Conservation (phyloP, 35 echinoderm and acorn worm genomes). For the Diadema setosum region DNA sequence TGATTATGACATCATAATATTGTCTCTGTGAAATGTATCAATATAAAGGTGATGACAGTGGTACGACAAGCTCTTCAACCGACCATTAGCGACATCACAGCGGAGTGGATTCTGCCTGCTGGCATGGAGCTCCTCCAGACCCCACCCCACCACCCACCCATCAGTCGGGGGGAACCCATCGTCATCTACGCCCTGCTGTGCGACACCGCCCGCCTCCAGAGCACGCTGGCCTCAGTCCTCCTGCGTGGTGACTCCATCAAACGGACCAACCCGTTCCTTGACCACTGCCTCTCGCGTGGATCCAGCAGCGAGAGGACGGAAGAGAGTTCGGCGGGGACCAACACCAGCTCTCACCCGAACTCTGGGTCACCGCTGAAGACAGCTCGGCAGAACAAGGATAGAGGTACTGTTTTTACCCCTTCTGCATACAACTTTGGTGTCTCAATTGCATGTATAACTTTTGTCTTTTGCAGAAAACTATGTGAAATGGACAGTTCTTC, state of each 20-base stretch:
- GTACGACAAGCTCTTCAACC: slow-evolving; percentile 77
- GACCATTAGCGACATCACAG: slow-evolving; percentile 75
- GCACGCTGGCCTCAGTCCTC: slow-evolving; percentile 74
- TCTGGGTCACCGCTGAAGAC: slow-evolving; percentile 28
- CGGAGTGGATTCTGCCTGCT: slow-evolving; percentile 77
- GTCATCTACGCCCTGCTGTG: slow-evolving; percentile 88
- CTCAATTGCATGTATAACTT: too few species aligned
- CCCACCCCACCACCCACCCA: slow-evolving; percentile 45
- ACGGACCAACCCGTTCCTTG: slow-evolving; percentile 54
- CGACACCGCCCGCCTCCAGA: slow-evolving; percentile 79
- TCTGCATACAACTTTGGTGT: too few species aligned
- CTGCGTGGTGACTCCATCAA: slow-evolving; percentile 36
- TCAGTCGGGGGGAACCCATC: slow-evolving; percentile 74
- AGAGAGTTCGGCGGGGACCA: slow-evolving; percentile 29
- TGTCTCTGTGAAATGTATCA: not conserved
- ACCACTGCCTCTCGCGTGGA: slow-evolving; percentile 47
- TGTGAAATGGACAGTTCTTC: too few species aligned
- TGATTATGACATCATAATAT: not conserved
- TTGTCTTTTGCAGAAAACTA: too few species aligned
- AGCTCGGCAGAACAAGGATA: slow-evolving; percentile 17
- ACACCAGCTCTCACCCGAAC: not conserved
- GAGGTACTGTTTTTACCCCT: too few species aligned
- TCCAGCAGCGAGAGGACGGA: slow-evolving; percentile 67
- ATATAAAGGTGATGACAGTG: slow-evolving; percentile 57
- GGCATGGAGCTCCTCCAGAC: slow-evolving; percentile 85